Conservation (phyloP, 2,113 vertebrate species). For the Petroica traversi region DNA sequence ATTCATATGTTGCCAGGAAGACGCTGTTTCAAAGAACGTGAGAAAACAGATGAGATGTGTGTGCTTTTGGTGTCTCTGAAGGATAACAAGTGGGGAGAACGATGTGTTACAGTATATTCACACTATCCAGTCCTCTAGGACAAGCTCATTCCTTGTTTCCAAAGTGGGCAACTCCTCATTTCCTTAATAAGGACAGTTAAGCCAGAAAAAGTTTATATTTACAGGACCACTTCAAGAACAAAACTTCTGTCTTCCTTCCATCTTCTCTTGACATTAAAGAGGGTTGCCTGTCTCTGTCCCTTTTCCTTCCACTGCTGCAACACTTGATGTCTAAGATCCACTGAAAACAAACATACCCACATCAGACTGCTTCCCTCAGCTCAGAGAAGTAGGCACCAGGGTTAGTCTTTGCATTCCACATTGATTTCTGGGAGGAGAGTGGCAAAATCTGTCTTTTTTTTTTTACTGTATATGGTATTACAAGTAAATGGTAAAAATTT, state of each 20-base stretch:
- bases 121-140: background rate
- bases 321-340: background rate
- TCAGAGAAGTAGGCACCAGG: fast-evolving
- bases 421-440: no score
- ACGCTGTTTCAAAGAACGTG: background rate
- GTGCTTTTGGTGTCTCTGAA: background rate
- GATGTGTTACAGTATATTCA: background rate
- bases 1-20: background rate
- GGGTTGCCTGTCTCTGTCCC: background rate
- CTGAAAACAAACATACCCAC: fast-evolving
- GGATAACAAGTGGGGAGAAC: background rate
- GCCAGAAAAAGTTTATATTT: background rate
- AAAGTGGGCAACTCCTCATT: background rate
- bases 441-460: background rate
- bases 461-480: background rate
- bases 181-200: background rate
- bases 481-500: background rate
- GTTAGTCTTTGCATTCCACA: background rate
- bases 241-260: background rate
- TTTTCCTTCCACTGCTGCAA: background rate
- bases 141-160: background rate
- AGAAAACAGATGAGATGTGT: background rate
- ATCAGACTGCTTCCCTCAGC: background rate
- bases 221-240: background rate
- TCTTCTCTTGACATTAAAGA: background rate